phyloP scores from a whole-genome alignment of 2,113 vertebrate species.

The Pantherophis guttatus region DNA sequence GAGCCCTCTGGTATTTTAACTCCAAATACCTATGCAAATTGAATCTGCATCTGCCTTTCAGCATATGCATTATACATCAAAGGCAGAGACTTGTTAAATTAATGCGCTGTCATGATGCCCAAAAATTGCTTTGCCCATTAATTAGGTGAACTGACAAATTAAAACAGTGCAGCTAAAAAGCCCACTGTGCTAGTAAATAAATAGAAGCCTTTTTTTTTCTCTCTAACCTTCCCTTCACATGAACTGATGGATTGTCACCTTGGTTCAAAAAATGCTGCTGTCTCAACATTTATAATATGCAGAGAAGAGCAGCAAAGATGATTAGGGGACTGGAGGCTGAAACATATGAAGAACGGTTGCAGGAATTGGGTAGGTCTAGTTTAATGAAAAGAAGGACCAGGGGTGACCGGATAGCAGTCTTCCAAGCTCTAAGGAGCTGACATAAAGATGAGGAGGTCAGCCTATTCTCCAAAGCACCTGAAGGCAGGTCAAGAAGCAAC shows the following conservation, averaged over 20 bases:
- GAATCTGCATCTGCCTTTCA: slow-evolving; percentile 26
- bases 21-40: background rate
- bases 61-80: slow-evolving; percentile 21
- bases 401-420: too few relatives aligned
- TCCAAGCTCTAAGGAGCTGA: too few relatives aligned
- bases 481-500: too few relatives aligned
- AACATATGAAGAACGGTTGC: background rate
- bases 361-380: background rate
- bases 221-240: slow-evolving; percentile 28
- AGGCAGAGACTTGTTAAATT: slow-evolving; percentile 59
- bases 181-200: slow-evolving; percentile 21
- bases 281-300: slow-evolving; percentile 20
- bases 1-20: background rate
- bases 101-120: slow-evolving; percentile 60
- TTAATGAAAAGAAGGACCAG: background rate
- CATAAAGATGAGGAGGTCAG: too few relatives aligned
- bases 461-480: too few relatives aligned
- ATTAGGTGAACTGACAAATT: slow-evolving; percentile 65
- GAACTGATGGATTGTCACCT: slow-evolving; percentile 57
- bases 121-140: slow-evolving; percentile 63
- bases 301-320: background rate
- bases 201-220: slow-evolving; percentile 29
- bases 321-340: background rate
- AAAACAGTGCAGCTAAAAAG: slow-evolving; percentile 56
- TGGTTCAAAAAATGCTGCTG: slow-evolving; percentile 31